A percentile compares a stretch with the other conserved stretches of the same genome.
Conservation (phyloP, 2,113 vertebrate species). For the Hypocryptadius cinnamomeus region DNA sequence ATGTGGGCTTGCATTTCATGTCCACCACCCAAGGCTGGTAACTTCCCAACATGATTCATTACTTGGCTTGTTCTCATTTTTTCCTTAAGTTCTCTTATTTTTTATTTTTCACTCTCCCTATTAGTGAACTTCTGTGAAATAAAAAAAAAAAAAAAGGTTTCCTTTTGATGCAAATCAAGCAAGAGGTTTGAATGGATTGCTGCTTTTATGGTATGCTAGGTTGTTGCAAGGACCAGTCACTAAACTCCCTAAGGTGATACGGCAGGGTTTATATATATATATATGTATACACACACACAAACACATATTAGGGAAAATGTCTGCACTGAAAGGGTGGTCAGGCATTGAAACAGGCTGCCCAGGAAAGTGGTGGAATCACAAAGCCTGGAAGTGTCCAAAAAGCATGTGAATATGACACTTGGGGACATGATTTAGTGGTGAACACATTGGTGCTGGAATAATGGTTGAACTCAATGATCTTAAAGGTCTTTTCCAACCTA, state of each 20-base stretch:
- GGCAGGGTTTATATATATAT: background rate
- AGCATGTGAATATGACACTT: background rate
- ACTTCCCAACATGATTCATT: background rate
- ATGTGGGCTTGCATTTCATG: background rate
- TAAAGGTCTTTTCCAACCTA: background rate
- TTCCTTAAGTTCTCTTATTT: background rate
- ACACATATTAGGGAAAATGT: background rate
- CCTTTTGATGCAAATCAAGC: background rate
- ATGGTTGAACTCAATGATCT: background rate
- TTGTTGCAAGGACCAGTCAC: background rate
- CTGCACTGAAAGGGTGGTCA: background rate
- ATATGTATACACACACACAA: no score
- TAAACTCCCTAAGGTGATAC: background rate
- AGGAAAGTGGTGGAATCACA: background rate
- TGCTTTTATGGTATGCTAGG: background rate
- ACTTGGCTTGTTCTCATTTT: background rate
- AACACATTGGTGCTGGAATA: background rate
- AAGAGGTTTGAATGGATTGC: background rate
- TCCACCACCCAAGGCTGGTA: background rate
- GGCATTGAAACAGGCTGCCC: background rate
- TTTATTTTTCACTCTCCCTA: rapidly evolving
- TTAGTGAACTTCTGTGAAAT: background rate
- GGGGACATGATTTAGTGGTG: background rate
- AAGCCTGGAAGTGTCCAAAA: background rate
- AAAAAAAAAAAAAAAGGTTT: background rate